These are phyloP conservation scores for Gasteruption jaculator DNA, from an alignment of 2,888 invertebrate species.

Conservation along the genomic window DNA sequence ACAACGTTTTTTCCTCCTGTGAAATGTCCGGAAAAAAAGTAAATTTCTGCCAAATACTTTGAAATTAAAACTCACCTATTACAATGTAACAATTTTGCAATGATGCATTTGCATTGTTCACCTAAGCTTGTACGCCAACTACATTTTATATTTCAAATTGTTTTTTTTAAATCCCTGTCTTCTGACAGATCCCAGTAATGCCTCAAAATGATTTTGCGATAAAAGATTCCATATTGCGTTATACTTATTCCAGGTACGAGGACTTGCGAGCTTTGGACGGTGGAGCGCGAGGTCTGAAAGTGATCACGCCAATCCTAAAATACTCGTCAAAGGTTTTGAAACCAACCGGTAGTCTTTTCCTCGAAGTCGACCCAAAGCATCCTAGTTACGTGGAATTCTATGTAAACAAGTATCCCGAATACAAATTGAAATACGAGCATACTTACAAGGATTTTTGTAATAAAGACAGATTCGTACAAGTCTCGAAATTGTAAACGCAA, in stretches of 20 bases:
- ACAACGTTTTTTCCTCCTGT: too few relatives aligned
- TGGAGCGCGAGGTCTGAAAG: slow-evolving; percentile 60
- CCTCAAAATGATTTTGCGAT: too few relatives aligned
- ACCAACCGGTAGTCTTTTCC: slow-evolving; percentile 54
- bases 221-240: slow-evolving; percentile 4
- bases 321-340: slow-evolving; percentile 54
- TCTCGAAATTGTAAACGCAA: slow-evolving; percentile 46
- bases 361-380: slow-evolving; percentile 60
- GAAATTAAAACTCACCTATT: too few relatives aligned
- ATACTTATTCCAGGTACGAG: slow-evolving; percentile 56
- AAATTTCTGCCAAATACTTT: too few relatives aligned
- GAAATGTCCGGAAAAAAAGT: too few relatives aligned
- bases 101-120: too few relatives aligned
- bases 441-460: slow-evolving; percentile 56
- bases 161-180: too few relatives aligned
- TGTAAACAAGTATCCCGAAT: slow-evolving; percentile 42
- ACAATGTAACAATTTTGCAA: too few relatives aligned
- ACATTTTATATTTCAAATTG: too few relatives aligned
- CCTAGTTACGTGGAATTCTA: slow-evolving; percentile 54
- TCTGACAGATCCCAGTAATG: too few relatives aligned
- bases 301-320: slow-evolving; percentile 57
- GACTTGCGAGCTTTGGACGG: slow-evolving; percentile 63
- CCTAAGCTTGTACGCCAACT: too few relatives aligned
- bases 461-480: slow-evolving; percentile 59
- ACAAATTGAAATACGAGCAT: slow-evolving; percentile 48